Conservation (phyloP, 2,113 vertebrate genomes). For the Sus scrofa region DNA sequence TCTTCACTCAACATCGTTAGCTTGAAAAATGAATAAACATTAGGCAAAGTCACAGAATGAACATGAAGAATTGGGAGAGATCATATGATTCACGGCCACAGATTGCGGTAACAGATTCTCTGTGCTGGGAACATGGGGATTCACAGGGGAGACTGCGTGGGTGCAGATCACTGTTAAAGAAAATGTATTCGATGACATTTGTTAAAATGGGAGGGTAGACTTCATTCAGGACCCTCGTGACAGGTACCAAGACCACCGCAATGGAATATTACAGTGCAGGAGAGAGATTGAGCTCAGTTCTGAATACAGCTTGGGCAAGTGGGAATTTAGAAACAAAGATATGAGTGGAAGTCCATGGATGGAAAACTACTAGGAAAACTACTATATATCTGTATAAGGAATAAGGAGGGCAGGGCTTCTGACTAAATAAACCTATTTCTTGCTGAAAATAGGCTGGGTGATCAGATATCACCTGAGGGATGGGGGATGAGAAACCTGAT, state of each 20-base stretch:
- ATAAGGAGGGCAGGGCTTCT: background rate
- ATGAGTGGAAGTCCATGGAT: background rate
- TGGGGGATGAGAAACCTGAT: background rate
- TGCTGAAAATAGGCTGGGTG: background rate
- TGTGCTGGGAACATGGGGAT: fast-evolving
- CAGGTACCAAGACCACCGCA: background rate
- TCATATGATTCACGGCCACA: background rate
- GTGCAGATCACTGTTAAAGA: background rate
- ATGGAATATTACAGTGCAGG: background rate
- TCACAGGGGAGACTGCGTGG: background rate
- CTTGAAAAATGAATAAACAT: background rate
- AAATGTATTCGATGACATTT: background rate
- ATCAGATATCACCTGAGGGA: background rate
- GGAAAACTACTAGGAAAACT: background rate
- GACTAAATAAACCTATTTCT: background rate
- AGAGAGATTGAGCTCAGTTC: background rate
- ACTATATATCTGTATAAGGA: too few relatives aligned
- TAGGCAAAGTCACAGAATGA: background rate
- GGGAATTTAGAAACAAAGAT: background rate
- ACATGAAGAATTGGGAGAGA: background rate
- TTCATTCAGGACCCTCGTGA: background rate
- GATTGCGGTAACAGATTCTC: background rate
- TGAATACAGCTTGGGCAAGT: background rate
- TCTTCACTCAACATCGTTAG: background rate
- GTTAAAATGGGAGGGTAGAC: background rate